A percentile compares a stretch with the other conserved stretches of the same genome.
Evolutionary conservation across 2,113 vertebrate species (phyloP).

Genomic region (Tiliqua scincoides): DNA sequence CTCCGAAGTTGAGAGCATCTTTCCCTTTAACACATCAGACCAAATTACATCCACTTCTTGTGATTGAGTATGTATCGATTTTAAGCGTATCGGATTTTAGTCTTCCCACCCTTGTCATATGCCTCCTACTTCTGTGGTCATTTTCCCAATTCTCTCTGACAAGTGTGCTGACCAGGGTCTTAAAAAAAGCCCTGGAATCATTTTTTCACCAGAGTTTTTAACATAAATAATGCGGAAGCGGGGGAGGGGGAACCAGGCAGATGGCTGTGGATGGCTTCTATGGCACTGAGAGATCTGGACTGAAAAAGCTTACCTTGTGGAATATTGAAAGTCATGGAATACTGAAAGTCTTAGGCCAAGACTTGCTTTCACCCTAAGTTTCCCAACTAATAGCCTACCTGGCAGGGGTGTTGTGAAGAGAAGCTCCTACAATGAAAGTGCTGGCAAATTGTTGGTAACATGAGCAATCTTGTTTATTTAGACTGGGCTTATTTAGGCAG

Average conservation of each 20-base stretch:
- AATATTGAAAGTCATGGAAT: not conserved
- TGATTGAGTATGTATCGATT: not conserved
- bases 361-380: not conserved
- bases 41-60: slow-evolving; percentile 14
- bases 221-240: not conserved
- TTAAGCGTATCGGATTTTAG: not conserved
- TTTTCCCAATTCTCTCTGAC: slow-evolving; percentile 30
- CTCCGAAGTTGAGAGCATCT: not conserved
- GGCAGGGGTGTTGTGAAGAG: not conserved
- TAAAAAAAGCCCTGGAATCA: too few species aligned
- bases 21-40: not conserved
- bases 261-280: not conserved
- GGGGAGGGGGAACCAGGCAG: not conserved
- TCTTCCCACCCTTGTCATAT: not conserved
- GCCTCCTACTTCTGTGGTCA: slow-evolving; percentile 40
- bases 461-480: not conserved
- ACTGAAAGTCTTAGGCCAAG: not conserved
- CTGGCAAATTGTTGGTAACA: too few species aligned
- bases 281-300: not conserved
- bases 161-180: too few species aligned
- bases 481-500: not conserved
- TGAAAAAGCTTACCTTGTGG: too few species aligned
- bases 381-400: not conserved
- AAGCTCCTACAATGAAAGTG: not conserved
- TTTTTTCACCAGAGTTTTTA: not conserved